Evolutionary conservation across 2,888 invertebrate genomes (phyloP), one percentile per base, ranked within the genome.

Genomic region (Melinaea marsaeus): DNA sequence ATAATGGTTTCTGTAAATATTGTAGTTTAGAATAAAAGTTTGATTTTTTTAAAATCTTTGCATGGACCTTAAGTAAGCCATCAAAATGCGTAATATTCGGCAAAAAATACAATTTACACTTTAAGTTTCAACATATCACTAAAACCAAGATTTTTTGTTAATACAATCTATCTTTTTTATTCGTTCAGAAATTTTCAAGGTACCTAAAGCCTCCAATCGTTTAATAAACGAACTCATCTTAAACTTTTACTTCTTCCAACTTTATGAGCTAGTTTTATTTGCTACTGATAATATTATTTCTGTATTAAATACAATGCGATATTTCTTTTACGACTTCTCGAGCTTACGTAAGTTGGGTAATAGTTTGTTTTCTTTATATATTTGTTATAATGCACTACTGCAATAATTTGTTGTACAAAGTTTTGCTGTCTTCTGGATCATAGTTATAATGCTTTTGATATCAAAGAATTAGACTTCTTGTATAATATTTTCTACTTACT

Each of bases 161-260:
- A 22, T 22, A 22, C 22, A 22, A 22, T 1, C 22, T 22, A 22
- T 1, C 22, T 22, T 22, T 22, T 22, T 22, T 22, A 22, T 22
- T 22, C 22, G 22, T 46, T 75, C 55, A 46, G 78, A 86, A 86
- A 74, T 85, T 80, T 81, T 79, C 75, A 75, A 77, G 79, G 83
- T 82, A 86, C 83, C 86, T 81, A 76, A 84, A 84, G 77, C 84
- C 74, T 73, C 74, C 76, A 80, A 85, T 85, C 85, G 1, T 77
- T 77, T 78, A 78, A 78, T 77, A 81, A 83, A 83, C 80, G 77
- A 79, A 79, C 75, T 81, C 75, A 71, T 74, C 79, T 79, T 77
- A 78, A 83, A 85, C 78, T 85, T 86, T 81, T 74, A 73, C 76
- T 81, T 82, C 79, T 78, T 79, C 71, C 72, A 76, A 74, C 77